These are phyloP conservation scores for Ectemnius continuus DNA, from an alignment of 2,888 invertebrate species.

Conservation along the genomic window DNA sequence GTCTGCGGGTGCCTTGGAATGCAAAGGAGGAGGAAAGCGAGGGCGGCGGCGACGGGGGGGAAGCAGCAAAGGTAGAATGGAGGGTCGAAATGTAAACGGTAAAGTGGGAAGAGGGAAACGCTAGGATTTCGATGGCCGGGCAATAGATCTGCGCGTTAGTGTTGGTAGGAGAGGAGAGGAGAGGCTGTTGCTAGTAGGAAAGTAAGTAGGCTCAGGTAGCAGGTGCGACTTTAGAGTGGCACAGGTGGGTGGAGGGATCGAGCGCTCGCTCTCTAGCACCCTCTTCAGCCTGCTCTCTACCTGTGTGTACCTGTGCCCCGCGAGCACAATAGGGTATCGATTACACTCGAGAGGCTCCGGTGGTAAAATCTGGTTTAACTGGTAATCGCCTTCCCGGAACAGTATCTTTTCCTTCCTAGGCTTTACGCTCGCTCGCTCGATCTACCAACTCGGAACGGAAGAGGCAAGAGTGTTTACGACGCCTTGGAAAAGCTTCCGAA, in stretches of 20 bases:
- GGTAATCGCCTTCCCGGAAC: slow-evolving; percentile 25
- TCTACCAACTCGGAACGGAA: not conserved
- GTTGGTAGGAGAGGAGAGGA: not conserved
- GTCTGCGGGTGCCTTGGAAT: too few relatives aligned
- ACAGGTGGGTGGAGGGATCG: slow-evolving; percentile 55
- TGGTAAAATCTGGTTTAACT: slow-evolving; percentile 33
- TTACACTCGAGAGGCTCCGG: slow-evolving; percentile 52
- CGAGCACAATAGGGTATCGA: slow-evolving; percentile 60
- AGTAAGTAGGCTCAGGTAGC: slow-evolving; percentile 42
- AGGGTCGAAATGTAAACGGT: not conserved
- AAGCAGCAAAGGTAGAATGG: not conserved
- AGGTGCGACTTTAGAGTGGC: slow-evolving; percentile 50
- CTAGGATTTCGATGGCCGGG: not conserved
- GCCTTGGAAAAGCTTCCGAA: too few relatives aligned
- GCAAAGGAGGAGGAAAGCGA: too few relatives aligned
- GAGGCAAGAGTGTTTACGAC: too few relatives aligned
- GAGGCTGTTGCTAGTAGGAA: slow-evolving; percentile 13
- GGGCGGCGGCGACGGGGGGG: not conserved
- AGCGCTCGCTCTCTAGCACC: slow-evolving; percentile 28
- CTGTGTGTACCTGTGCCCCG: slow-evolving; percentile 32
- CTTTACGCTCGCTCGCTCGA: slow-evolving; percentile 1
- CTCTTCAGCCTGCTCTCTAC: slow-evolving; percentile 7
- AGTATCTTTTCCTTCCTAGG: slow-evolving; percentile 7
- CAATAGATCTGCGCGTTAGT: not conserved
- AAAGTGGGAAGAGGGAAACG: not conserved